Percentiles rank a stretch among this genome's conserved stretches.
phyloP scores from a whole-genome alignment of 2,888 invertebrate genomes.

The Unio delphinus region DNA sequence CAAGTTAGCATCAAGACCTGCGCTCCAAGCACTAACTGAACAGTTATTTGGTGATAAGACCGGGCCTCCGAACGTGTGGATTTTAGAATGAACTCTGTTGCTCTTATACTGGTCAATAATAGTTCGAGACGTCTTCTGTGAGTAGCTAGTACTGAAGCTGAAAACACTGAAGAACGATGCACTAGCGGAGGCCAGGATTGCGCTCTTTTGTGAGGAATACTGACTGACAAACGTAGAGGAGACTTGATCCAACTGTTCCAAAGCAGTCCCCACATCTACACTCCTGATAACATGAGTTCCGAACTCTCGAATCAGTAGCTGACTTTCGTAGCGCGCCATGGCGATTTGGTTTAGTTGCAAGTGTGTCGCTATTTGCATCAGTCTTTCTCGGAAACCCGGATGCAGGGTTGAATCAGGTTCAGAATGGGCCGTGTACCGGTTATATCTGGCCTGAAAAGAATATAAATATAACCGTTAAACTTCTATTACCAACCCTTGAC shows the following conservation, averaged over 20 bases:
- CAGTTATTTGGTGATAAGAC: conserved; percentile 44
- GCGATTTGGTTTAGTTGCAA: conserved; percentile 30
- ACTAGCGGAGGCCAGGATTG: conserved; percentile 45
- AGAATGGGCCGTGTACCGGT: conserved; percentile 38
- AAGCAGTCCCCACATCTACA: conserved; percentile 40
- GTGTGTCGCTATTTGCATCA: conserved; percentile 39
- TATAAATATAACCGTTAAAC: too few species aligned
- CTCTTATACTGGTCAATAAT: conserved; percentile 32
- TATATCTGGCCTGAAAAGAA: conserved; percentile 8
- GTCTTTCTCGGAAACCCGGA: conserved; percentile 34
- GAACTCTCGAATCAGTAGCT: conserved; percentile 52
- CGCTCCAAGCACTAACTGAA: conserved; percentile 45
- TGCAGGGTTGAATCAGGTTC: conserved; percentile 44
- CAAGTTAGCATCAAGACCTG: conserved; percentile 42
- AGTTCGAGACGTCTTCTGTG: conserved; percentile 21
- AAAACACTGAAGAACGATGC: conserved; percentile 45
- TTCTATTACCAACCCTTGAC: too few species aligned
- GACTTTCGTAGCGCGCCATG: conserved; percentile 41
- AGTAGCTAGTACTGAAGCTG: conserved; percentile 23
- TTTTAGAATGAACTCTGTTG: conserved; percentile 35
- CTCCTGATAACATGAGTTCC: conserved; percentile 50
- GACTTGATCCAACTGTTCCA: conserved; percentile 43
- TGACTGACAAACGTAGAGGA: conserved; percentile 24
- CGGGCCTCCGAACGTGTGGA: conserved; percentile 47
- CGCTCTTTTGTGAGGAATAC: conserved; percentile 23